Percentiles rank a stretch among this genome's conserved stretches.
phyloP scores from a whole-genome alignment of 1,140 invertebrate genomes.

The Drosophila parvula region DNA sequence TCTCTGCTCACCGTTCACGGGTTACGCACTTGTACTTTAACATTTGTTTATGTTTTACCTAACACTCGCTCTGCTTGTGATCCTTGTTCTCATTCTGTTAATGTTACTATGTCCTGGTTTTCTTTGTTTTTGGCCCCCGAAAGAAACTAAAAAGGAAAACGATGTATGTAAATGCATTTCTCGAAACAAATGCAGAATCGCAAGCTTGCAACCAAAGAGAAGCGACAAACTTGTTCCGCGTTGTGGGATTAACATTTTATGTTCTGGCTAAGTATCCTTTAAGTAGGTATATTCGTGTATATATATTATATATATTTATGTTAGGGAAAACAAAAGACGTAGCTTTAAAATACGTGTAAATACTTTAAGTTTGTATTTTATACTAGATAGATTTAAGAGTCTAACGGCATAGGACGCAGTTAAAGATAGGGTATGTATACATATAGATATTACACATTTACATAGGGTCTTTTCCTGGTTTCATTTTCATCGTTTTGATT shows the following conservation, averaged over 20 bases:
- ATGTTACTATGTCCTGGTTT: slow-evolving; percentile 45
- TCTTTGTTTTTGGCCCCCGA: slow-evolving; percentile 72
- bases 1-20: slow-evolving; percentile 43
- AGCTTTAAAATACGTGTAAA: slow-evolving; percentile 58
- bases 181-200: slow-evolving; percentile 36
- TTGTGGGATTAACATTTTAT: slow-evolving; percentile 53
- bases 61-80: slow-evolving; percentile 56
- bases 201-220: slow-evolving; percentile 38
- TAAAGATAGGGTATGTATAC: slow-evolving; percentile 50
- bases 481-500: slow-evolving; percentile 34
- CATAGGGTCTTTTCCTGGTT: slow-evolving; percentile 48
- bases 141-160: slow-evolving; percentile 74
- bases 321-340: slow-evolving; percentile 49
- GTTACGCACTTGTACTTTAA: slow-evolving; percentile 53
- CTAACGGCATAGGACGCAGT: slow-evolving; percentile 60
- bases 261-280: slow-evolving; percentile 51
- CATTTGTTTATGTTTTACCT: slow-evolving; percentile 38
- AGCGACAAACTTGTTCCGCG: slow-evolving; percentile 41
- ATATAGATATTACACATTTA: slow-evolving; percentile 75
- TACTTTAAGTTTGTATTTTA: slow-evolving; percentile 53
- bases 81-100: slow-evolving; percentile 26
- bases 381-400: slow-evolving; percentile 55
- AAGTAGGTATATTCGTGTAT: slow-evolving; percentile 32
- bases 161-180: slow-evolving; percentile 69
- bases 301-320: slow-evolving; percentile 30